phyloP scores from a whole-genome alignment of 2,888 invertebrate species.

The Galeopsomyia nigrocyanea region DNA sequence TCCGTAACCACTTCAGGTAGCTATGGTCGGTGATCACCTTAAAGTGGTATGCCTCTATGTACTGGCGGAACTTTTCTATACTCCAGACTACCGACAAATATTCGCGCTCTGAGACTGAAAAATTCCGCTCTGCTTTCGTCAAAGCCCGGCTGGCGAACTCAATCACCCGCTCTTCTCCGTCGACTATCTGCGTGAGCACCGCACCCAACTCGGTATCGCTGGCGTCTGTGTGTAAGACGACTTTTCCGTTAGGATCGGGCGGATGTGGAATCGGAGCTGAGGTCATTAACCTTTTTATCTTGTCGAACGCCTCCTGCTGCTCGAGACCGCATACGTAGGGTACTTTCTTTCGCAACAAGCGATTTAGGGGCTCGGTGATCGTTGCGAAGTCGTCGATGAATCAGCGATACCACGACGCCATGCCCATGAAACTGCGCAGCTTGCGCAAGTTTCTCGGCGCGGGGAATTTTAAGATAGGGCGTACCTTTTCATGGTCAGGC shows the following conservation, averaged over 20 bases:
- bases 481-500: constrained; percentile 26
- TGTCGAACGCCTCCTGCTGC: constrained; percentile 23
- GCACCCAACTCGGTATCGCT: constrained; percentile 23
- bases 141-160: constrained; percentile 47
- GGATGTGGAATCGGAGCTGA: constrained; percentile 47
- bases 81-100: constrained; percentile 44
- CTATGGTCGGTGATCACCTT: constrained; percentile 51
- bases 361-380: constrained; percentile 46
- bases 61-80: constrained; percentile 26
- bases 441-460: constrained; percentile 11
- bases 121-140: constrained; percentile 41
- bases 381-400: constrained; percentile 51
- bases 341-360: constrained; percentile 44
- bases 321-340: constrained; percentile 6
- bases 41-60: constrained; percentile 45
- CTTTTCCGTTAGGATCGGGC: constrained; percentile 44
- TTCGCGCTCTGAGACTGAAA: constrained; percentile 45
- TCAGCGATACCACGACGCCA: constrained; percentile 56
- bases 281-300: constrained; percentile 23
- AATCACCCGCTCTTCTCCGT: constrained; percentile 40
- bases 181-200: constrained; percentile 8
- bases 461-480: no score
- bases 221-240: constrained; percentile 25
- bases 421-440: constrained; percentile 54
- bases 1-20: constrained; percentile 41